Evolutionary conservation across 2,888 invertebrate species (phyloP).

Genomic region (Clistopyga incitator): DNA sequence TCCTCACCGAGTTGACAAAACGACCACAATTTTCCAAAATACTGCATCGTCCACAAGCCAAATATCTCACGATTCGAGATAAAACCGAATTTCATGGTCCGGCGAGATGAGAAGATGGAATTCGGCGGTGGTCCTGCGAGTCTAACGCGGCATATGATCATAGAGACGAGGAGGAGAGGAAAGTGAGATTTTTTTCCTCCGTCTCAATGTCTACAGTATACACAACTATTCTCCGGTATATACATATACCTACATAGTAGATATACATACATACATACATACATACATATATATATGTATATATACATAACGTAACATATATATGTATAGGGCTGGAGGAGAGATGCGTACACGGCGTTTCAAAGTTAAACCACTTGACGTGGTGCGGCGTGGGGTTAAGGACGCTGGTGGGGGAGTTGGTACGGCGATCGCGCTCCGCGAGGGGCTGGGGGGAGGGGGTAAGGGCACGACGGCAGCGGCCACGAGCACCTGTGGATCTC

Average conservation of each 20-base stretch:
- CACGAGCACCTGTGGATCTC: constrained; percentile 83
- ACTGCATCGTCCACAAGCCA: background rate
- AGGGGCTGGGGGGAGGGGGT: constrained; percentile 72
- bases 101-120: constrained; percentile 35
- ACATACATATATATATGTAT: background rate
- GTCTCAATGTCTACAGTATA: background rate
- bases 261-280: no score
- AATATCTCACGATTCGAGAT: background rate
- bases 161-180: background rate
- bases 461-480: constrained; percentile 75
- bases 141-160: background rate
- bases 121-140: constrained; percentile 35
- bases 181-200: constrained; percentile 39
- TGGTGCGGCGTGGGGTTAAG: constrained; percentile 39
- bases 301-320: no score
- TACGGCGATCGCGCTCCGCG: constrained; percentile 54
- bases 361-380: constrained; percentile 54
- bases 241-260: background rate
- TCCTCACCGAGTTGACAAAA: no score
- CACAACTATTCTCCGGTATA: constrained; percentile 2
- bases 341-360: constrained; percentile 48
- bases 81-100: constrained; percentile 1
- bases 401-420: constrained; percentile 59
- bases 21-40: no score
- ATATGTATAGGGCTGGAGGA: background rate